Evolutionary conservation across 2,888 invertebrate species (phyloP).

Genomic region (Hemaris fuciformis): DNA sequence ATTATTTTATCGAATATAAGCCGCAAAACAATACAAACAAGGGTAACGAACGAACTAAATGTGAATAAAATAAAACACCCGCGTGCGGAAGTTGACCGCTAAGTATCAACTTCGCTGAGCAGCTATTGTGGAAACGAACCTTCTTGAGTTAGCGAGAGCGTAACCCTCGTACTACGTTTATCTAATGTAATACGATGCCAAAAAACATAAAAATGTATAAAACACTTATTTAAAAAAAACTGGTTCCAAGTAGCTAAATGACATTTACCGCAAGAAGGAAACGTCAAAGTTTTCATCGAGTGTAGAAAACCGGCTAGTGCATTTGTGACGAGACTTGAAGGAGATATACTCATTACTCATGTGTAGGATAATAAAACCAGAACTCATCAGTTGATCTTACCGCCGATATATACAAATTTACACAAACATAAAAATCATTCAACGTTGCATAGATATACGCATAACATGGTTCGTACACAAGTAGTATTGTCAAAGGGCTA

Average conservation of each 20-base stretch:
- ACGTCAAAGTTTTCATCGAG: conserved; percentile 59
- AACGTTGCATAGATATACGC: neutral
- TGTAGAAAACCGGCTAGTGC: conserved; percentile 49
- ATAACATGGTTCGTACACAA: neutral
- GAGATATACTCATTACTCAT: neutral
- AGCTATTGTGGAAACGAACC: conserved; percentile 17
- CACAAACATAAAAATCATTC: neutral
- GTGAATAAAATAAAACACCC: neutral
- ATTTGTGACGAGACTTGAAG: conserved; percentile 32
- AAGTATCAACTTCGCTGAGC: neutral
- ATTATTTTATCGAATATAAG: too few relatives aligned
- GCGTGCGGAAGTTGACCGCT: neutral
- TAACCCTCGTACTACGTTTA: conserved; percentile 38
- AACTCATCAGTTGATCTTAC: neutral
- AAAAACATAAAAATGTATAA: conserved; percentile 38
- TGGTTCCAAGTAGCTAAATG: conserved; percentile 51
- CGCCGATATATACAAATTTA: neutral
- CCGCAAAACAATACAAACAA: neutral
- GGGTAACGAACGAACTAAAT: neutral
- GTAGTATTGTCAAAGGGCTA: neutral
- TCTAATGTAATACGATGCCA: conserved; percentile 42
- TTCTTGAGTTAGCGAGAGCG: conserved; percentile 34
- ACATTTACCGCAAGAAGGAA: conserved; percentile 49
- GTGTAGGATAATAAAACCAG: neutral
- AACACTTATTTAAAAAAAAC: conserved; percentile 49